phyloP scores from a whole-genome alignment of 2,888 invertebrate genomes.

The Seira sanloemensis region DNA sequence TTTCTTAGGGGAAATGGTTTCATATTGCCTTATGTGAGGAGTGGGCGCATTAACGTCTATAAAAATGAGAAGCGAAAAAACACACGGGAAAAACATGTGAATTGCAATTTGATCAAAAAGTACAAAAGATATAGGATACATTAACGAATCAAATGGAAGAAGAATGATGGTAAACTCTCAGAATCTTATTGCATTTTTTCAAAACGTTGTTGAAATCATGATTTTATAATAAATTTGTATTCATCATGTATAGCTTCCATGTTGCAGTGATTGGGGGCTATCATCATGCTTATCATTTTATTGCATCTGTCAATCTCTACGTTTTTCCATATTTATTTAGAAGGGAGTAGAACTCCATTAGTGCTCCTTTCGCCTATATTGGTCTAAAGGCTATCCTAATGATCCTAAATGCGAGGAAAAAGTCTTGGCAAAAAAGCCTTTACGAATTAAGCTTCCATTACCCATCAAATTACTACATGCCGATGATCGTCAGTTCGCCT shows the following conservation, averaged over 20 bases:
- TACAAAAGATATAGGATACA: background rate
- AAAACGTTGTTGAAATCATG: background rate
- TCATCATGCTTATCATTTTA: background rate
- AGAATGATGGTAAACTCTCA: background rate
- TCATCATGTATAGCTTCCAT: background rate
- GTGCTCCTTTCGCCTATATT: background rate
- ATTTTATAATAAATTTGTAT: constrained; percentile 8
- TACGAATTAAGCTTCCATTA: constrained; percentile 33
- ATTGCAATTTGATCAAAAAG: constrained; percentile 25
- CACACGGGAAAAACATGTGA: background rate
- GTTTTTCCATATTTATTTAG: background rate
- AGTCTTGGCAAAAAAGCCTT: background rate
- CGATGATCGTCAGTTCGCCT: background rate
- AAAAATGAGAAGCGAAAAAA: background rate
- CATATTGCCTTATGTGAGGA: background rate
- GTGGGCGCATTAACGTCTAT: constrained; percentile 18
- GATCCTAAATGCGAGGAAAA: background rate
- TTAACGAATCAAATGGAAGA: constrained; percentile 13
- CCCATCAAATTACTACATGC: constrained; percentile 8
- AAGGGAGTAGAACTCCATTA: background rate
- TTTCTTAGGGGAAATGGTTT: constrained; percentile 28
- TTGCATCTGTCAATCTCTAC: constrained; percentile 3
- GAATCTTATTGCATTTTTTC: background rate
- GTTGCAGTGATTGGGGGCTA: background rate
- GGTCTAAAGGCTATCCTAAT: background rate